phyloP scores from a whole-genome alignment of 2,113 vertebrate genomes.

The Erythrocebus patas region DNA sequence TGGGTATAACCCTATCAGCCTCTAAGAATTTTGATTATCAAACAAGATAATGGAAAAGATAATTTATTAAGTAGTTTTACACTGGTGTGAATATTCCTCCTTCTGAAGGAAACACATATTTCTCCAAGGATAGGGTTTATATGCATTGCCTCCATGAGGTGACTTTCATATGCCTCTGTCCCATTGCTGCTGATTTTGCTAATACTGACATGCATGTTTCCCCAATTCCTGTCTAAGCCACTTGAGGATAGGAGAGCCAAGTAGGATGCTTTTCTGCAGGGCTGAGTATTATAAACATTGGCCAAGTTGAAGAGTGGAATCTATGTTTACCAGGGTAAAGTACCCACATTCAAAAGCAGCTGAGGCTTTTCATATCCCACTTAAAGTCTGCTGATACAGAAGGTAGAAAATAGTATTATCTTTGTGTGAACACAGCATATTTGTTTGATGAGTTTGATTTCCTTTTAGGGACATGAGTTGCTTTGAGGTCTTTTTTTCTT shows the following conservation, averaged over 20 bases:
- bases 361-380: neutral
- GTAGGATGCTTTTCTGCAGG: neutral
- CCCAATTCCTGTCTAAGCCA: neutral
- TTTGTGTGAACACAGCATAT: neutral
- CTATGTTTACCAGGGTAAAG: neutral
- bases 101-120: neutral
- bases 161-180: neutral
- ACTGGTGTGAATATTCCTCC: neutral
- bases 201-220: neutral
- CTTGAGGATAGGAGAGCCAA: neutral
- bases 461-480: neutral
- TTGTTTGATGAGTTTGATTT: neutral
- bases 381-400: neutral
- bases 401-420: neutral
- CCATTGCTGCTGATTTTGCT: neutral
- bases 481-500: neutral
- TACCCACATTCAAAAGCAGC: neutral
- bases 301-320: neutral
- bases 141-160: neutral
- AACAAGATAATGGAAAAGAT: neutral
- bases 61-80: neutral
- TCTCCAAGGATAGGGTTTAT: neutral
- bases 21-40: slow-evolving; percentile 24
- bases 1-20: neutral
- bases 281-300: neutral